Evolutionary conservation across 2,797 vertebrate genomes (phyloP).

Genomic region (Pantherophis vulpinus): DNA sequence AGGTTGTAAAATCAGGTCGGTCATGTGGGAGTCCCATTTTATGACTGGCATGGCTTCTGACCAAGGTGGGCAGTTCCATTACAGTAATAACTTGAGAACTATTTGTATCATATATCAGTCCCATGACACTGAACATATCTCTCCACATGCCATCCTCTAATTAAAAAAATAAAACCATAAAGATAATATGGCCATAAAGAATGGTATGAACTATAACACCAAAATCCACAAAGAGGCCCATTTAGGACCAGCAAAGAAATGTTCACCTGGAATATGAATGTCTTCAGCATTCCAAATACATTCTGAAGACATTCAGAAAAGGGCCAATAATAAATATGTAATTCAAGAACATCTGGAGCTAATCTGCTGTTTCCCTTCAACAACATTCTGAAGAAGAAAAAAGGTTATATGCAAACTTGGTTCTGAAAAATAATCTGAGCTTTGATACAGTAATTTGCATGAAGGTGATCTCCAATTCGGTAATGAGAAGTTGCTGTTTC

Average conservation of each 20-base stretch:
- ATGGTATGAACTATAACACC: neutral
- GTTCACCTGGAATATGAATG: neutral
- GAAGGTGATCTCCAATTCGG: neutral
- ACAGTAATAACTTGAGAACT: neutral
- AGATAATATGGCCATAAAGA: neutral
- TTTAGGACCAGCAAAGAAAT: neutral
- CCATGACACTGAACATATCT: neutral
- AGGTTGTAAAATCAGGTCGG: neutral
- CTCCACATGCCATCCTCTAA: neutral
- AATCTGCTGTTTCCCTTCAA: neutral
- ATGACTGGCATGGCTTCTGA: neutral
- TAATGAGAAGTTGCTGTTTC: neutral
- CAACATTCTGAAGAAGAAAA: neutral
- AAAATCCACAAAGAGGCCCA: neutral
- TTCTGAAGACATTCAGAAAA: neutral
- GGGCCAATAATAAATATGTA: neutral
- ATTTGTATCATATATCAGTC: neutral
- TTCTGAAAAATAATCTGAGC: neutral
- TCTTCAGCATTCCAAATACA: neutral
- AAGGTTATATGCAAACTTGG: neutral
- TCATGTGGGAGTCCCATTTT: neutral
- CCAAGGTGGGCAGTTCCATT: neutral
- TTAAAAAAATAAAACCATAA: neutral
- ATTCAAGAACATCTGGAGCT: neutral
- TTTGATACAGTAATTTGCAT: neutral